Evolutionary conservation across 2,797 vertebrate genomes (phyloP), one percentile per base, ranked within the genome.

Genomic region (Acanthurus tractus): DNA sequence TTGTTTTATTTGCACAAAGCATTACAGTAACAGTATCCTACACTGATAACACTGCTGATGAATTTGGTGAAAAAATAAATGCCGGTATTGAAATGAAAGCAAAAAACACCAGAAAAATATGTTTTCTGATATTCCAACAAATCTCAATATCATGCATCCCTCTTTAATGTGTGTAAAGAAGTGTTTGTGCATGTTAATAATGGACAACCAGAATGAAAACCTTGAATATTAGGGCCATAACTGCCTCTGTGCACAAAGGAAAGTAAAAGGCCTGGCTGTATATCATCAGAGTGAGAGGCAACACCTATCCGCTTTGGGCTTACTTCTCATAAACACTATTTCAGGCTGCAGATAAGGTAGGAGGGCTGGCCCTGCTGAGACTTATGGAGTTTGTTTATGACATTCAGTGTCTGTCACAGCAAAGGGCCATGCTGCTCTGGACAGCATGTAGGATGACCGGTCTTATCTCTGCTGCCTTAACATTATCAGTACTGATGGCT

Each of bases 271-370:
- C 48, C 36, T 44, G 48, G 74, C 48, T 52, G 62, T 79, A 81
- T 15, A 78, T 90, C 74, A 88, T 68, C 62, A 70, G 57, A 15
- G 3, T 4, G 48, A 77, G 52, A 82, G 67, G 25, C 8, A 11
- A 53, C 66, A 65, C 42, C 78, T 83, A 69, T 82, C 20, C n/a
- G 71, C 65, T 75, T 55, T 53, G n/a, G 54, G 65, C 64, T 78
- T 79, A 80, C 65, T 63, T 73, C 85, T 74, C 74, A 75, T 83
- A 68, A 86, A 87, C 74, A 70, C 76, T 38, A 77, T 56, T 56
- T 79, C 78, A n/a, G 12, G 14, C 45, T n/a, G 38, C 36, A 70
- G 67, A 87, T 83, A 83, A 85, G 54, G 65, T 69, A 40, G 2
- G 52, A 75, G 53, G 54, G 42, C 38, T 14, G 36, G 62, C 52